A percentile compares a stretch with the other conserved stretches of the same genome.
phyloP scores from a whole-genome alignment of 2,888 invertebrate species.

The Stegana nigrithorax region DNA sequence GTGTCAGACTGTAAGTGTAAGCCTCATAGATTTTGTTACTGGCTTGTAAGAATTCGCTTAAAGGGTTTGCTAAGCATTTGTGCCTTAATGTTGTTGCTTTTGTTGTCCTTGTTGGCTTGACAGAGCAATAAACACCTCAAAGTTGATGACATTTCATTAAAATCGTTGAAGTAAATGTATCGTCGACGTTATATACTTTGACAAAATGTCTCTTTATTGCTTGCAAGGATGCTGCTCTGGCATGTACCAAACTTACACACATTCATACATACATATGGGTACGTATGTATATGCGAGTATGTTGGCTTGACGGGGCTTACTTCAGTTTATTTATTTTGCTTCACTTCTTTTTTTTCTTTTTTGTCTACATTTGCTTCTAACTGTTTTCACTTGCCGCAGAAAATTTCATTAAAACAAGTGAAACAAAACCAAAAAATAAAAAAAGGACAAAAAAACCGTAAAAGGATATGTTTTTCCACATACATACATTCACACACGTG shows the following conservation, averaged over 20 bases:
- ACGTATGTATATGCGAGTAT: not conserved
- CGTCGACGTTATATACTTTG: not conserved
- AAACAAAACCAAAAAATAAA: not conserved
- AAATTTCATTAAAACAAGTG: not conserved
- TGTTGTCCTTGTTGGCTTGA: constrained; percentile 19
- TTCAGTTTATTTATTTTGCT: no score
- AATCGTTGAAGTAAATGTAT: constrained; percentile 36
- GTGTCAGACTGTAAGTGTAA: no score
- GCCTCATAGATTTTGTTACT: no score
- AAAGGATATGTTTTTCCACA: no score
- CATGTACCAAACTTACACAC: not conserved
- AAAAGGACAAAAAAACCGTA: no score
- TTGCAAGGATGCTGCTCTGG: not conserved
- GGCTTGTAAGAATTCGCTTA: constrained; percentile 6
- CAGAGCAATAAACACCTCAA: constrained; percentile 63
- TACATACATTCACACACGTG: no score
- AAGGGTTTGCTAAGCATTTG: not conserved
- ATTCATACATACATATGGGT: not conserved
- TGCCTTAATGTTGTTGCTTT: not conserved
- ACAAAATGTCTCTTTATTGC: not conserved
- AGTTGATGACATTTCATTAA: constrained; percentile 65
- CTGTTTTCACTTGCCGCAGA: no score
- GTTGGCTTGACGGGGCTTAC: no score
- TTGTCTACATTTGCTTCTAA: no score
- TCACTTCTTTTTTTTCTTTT: no score